Base-by-base conservation (phyloP, 2,113 vertebrate species). In the Tenrec ecaudatus region DNA sequence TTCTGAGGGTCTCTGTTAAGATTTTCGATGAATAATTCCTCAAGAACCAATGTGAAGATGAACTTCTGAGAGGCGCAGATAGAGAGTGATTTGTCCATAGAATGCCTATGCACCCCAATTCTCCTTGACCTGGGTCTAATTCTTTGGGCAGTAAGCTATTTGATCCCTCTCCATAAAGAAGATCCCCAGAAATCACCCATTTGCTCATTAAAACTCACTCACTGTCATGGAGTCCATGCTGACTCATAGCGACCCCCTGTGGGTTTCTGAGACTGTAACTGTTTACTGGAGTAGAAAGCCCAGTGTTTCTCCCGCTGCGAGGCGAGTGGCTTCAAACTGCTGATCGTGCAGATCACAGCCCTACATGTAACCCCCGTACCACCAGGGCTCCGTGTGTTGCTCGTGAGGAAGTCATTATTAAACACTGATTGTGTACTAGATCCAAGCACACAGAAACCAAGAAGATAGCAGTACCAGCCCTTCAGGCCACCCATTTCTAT, bases 41-140 rank as follows among this genome's bases (percentile, higher is more conserved):
- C 66, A 73, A 25, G 19, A 88, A 83, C 36, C 23, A 62, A 47
- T 29, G 27, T 53, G 47, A 53, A 53, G 47, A 68, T 31, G 12
- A 83, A 31, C 29, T 77, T 83, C 58, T 89, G 16, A 75, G 11
- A 77, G 27, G 9, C 71, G 10, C 33, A 82, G 68, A 86, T 38
- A 22, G 4, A 47, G 31, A 71, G 14, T 40, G 33, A 33, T 5
- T 43, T 75, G 14, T 40, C 62, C 11, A 27, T 20, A 23, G 69
- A 15, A 0, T 75, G 1, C 4, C 7, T 11, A 2, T 29, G 16
- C 0, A 38, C 53, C n/a, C 15, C 10, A 25, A 20, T 85, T 62
- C 66, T 1, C 73, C 60, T 31, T 27, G 47, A 29, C 53, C 2
- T 25, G 10, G n/a, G 25, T 58, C 0, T 82, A 84, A 69, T 75